Percentiles rank a stretch among this genome's conserved stretches.
phyloP scores from a whole-genome alignment of 2,797 vertebrate genomes.

The Benthosema pterotum region DNA sequence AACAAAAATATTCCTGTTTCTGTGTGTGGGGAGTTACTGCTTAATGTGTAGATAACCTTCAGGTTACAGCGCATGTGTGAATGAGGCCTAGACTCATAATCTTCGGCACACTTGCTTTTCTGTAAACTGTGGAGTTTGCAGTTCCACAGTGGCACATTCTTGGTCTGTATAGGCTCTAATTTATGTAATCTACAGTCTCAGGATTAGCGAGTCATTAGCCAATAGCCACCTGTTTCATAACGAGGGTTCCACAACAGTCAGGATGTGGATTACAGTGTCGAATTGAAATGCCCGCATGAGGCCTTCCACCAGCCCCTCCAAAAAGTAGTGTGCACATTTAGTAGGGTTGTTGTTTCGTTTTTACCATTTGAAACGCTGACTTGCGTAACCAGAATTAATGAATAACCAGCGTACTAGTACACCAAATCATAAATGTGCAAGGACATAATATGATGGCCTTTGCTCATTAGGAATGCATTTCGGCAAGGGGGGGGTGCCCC shows the following conservation, averaged over 20 bases:
- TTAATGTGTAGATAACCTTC: no score
- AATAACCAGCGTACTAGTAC: slow-evolving; percentile 13
- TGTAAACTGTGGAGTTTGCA: no score
- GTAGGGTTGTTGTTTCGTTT: slow-evolving; percentile 17
- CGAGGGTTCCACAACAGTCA: slow-evolving; percentile 1
- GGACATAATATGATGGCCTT: not conserved
- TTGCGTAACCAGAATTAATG: slow-evolving; percentile 32
- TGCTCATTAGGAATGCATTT: slow-evolving; percentile 5
- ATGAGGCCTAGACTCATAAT: no score
- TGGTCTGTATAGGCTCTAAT: not conserved
- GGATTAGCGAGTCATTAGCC: slow-evolving; percentile 5
- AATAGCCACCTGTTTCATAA: slow-evolving; percentile 23
- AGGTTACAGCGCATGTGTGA: no score
- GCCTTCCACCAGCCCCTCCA: not conserved
- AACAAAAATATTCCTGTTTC: no score
- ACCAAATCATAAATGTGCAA: no score
- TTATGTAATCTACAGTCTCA: slow-evolving; percentile 26
- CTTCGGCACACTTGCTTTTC: no score
- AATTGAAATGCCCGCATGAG: not conserved
- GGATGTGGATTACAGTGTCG: not conserved
- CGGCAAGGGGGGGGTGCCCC: not conserved
- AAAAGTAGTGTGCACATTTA: slow-evolving; percentile 11
- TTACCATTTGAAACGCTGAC: not conserved
- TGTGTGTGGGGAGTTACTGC: no score
- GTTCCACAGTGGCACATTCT: not conserved